Base-by-base conservation (phyloP, 2,888 invertebrate species). In the Nymphalis c-album region DNA sequence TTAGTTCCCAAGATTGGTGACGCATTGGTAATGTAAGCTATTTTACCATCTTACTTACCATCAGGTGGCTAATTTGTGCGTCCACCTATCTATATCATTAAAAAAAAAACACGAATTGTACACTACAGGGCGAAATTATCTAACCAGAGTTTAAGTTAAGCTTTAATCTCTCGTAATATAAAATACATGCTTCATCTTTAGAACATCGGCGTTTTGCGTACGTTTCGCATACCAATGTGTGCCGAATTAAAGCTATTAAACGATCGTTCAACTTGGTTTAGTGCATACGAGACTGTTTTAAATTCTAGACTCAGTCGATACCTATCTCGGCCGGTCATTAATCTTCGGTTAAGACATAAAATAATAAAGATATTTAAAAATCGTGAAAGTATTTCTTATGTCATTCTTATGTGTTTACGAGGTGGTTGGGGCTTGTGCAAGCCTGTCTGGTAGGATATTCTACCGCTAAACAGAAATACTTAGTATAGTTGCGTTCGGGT, bases 221-320 rank as follows among this genome's bases (percentile, higher is more conserved):
- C 55, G 67, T 64, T 58, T 60, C 60, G 69, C 67, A 69, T 72
- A 72, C 71, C 58, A 51, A 69, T 67, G 61, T 59, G 45, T 53
- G 61, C 66, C 69, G 65, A 71, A 71, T 71, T 50, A 47, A 65
- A 60, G 59, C 65, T 64, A 69, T 72, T 68, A 71, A 61, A 26
- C 60, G 71, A 60, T 35, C 71, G 47, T 73, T 73, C 64, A 73
- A 71, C 73, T 61, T 46, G 51, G 18, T 31, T 62, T 50, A 62
- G 67, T 68, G 60, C 67, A 71, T 65, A 51, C 22, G 31, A 61
- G 64, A 64, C 51, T 55, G 51, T 48, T 64, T 70, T 55, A 57
- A 69, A 63, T 70, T 64, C 70, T 61, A 64, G 57, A 57, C 40
- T 40, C 35, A 13, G 35, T 31, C 35, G 35, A 57, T 57, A 57